A percentile compares a stretch with the other conserved stretches of the same genome.
These are phyloP conservation scores for Himalopsyche tibetana DNA, from an alignment of 2,888 invertebrate species.

Conservation along the genomic window DNA sequence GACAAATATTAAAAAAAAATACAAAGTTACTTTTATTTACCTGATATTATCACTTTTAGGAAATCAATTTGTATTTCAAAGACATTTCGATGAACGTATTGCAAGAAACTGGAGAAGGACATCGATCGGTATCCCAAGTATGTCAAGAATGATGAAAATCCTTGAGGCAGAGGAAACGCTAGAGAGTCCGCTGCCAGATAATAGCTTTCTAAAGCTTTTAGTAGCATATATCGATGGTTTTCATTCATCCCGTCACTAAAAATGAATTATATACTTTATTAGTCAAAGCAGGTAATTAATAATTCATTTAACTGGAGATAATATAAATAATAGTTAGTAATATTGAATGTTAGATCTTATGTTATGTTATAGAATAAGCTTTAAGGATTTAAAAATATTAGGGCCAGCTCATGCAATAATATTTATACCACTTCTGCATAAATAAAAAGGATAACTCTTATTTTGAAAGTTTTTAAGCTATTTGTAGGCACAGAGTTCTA, in stretches of 20 bases:
- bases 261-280: constrained; percentile 60
- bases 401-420: too few species aligned
- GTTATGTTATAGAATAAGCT: too few species aligned
- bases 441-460: too few species aligned
- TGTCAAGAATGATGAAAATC: constrained; percentile 92
- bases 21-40: constrained; percentile 71
- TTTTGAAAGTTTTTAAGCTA: too few species aligned
- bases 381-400: too few species aligned
- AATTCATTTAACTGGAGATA: too few species aligned
- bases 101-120: constrained; percentile 86
- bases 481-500: too few species aligned
- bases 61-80: constrained; percentile 92
- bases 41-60: constrained; percentile 88
- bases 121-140: constrained; percentile 89
- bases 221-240: constrained; percentile 83
- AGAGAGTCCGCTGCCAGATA: constrained; percentile 86
- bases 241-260: constrained; percentile 85
- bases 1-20: too few species aligned
- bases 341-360: too few species aligned
- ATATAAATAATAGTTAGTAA: too few species aligned
- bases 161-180: constrained; percentile 90
- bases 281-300: too few species aligned
- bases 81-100: constrained; percentile 89
- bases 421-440: too few species aligned
- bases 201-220: constrained; percentile 88